Percentiles rank a stretch among this genome's conserved stretches.
These are phyloP conservation scores for Epinotia demarniana DNA, from an alignment of 2,888 invertebrate genomes.

Conservation along the genomic window DNA sequence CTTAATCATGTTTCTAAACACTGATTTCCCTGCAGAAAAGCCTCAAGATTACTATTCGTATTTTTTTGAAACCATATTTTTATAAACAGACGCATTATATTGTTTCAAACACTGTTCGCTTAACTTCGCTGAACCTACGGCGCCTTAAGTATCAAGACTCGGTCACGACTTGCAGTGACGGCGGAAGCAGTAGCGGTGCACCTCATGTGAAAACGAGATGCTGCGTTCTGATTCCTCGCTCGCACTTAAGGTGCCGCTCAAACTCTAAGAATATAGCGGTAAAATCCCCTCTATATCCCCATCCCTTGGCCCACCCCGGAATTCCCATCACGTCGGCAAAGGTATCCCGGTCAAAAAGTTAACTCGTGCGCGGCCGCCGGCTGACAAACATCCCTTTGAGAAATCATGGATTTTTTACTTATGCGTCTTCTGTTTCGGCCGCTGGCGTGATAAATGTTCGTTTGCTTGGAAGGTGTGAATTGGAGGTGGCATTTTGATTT, in stretches of 20 bases:
- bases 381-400: conserved; percentile 47
- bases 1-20: no score
- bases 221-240: no score
- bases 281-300: not conserved
- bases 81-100: no score
- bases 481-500: conserved; percentile 3
- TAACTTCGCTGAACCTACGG: no score
- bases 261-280: not conserved
- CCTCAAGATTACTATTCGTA: no score
- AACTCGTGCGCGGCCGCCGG: conserved; percentile 45
- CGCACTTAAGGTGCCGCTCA: no score
- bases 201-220: no score
- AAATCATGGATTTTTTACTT: conserved; percentile 47
- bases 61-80: no score
- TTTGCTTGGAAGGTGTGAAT: conserved; percentile 35
- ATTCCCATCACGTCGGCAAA: conserved; percentile 46
- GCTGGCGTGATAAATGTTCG: conserved; percentile 38
- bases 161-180: no score
- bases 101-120: no score
- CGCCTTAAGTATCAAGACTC: no score
- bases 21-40: not conserved
- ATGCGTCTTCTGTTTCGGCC: conserved; percentile 40
- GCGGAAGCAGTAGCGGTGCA: no score
- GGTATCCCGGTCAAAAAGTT: conserved; percentile 48
- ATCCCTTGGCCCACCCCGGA: conserved; percentile 15